These are phyloP conservation scores for Phenganax subtilis DNA, from an alignment of 92 coral and sea anemone species.

Conservation along the genomic window DNA sequence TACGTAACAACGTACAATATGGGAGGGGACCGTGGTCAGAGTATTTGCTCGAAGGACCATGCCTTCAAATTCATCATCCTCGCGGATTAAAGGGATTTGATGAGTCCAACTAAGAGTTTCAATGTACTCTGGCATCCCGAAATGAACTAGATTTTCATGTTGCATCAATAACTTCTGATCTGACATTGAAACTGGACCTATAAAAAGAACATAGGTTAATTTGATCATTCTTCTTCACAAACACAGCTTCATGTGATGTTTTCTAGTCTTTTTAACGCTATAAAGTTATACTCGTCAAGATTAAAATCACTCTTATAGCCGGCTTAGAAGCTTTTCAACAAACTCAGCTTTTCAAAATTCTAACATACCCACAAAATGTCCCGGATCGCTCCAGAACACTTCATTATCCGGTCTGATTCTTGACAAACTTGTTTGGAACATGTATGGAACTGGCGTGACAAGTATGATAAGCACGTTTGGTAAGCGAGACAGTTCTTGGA, in stretches of 20 bases:
- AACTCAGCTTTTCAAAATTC: not conserved
- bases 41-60: conserved; percentile 86
- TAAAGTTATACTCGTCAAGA: not conserved
- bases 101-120: conserved; percentile 98
- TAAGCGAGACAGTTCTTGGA: conserved; percentile 71
- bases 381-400: conserved; percentile 85
- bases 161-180: conserved; percentile 23
- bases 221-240: not conserved
- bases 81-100: conserved; percentile 89
- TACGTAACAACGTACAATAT: conserved; percentile 73
- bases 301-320: too few species aligned
- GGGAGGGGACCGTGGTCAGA: conserved; percentile 34
- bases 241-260: not conserved
- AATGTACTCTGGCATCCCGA: conserved; percentile 93
- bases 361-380: conserved; percentile 65
- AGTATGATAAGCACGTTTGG: conserved; percentile 69
- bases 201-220: not conserved
- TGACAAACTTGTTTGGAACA: conserved; percentile 83
- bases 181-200: conserved; percentile 24
- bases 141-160: conserved; percentile 48
- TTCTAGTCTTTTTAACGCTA: not conserved
- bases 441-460: conserved; percentile 86
- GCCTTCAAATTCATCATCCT: conserved; percentile 95
- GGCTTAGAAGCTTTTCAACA: not conserved
- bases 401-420: conserved; percentile 84